Base-by-base conservation (phyloP, 2,113 vertebrate genomes). In the Eulemur rufifrons region DNA sequence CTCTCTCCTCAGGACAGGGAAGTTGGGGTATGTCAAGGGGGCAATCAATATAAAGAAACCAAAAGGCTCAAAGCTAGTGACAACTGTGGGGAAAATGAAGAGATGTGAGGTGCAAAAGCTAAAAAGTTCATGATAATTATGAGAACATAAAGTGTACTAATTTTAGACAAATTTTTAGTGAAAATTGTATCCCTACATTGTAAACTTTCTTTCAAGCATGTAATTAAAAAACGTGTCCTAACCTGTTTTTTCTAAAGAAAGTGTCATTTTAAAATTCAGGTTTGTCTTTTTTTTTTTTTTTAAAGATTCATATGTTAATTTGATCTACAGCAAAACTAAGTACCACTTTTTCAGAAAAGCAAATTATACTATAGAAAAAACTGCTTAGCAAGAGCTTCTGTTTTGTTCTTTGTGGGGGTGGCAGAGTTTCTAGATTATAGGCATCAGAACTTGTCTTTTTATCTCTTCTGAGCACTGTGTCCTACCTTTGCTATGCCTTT, bases 321-420 rank as follows among this genome's bases (percentile, higher is more conserved):
- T 82, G 34, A 86, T 84, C 78, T 78, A n/a, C 7, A 91, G 47
- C n/a, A 93, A 61, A n/a, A n/a, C 18, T 47, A 77, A 95, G 54
- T 61, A 77, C 61, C 42, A 77, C 52, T 93, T 96, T 74, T 89
- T 95, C 64, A 92, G 42, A 97, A 96, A 97, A 97, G 73, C 84
- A 96, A 95, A 95, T 96, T 94, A 92, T 39, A 93, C 56, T 68
- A 39, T 68, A 83, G 56, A 54, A 80, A 97, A 94, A 97, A 95
- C 12, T 95, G 86, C 89, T 94, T 95, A 96, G 89, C 97, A 94
- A 97, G 95, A 92, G 81, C 71, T 89, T 96, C 56, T 92, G 76
- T 56, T 78, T 87, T 87, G 61, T 85, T 90, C 86, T 91, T 73
- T 95, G 74, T 8, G 29, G 80, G 6, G 61, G 80, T 69, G 94